Evolutionary conservation across 2,113 vertebrate species (phyloP).

Genomic region (Oceanites oceanicus): DNA sequence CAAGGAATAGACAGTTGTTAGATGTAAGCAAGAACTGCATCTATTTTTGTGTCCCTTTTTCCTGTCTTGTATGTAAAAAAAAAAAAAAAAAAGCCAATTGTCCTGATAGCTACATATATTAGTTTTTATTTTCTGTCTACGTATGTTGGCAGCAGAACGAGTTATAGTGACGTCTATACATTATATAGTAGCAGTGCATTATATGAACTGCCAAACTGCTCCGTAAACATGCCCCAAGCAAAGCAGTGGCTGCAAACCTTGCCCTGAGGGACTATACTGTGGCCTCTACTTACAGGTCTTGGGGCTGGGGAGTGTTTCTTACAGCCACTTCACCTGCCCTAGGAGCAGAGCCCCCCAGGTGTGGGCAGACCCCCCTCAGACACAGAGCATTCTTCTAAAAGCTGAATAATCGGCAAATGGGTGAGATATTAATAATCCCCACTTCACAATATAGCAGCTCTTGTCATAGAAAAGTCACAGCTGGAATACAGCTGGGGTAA

Average conservation of each 20-base stretch:
- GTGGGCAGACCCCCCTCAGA: rapidly evolving
- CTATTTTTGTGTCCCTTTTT: background rate
- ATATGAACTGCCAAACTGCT: background rate
- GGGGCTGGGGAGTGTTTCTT: background rate
- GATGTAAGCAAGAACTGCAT: background rate
- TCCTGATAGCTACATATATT: background rate
- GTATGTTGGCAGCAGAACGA: background rate
- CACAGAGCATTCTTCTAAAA: background rate
- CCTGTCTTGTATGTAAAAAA: background rate
- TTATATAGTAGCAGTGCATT: too few species aligned
- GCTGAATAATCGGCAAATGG: rapidly evolving
- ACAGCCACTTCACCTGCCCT: background rate
- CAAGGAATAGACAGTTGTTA: background rate
- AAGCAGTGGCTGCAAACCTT: background rate
- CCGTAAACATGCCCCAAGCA: background rate
- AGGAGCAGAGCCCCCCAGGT: background rate
- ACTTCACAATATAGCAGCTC: background rate
- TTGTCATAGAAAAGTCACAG: background rate
- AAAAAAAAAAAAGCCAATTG: background rate
- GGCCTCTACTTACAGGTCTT: rapidly evolving
- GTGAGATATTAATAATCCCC: background rate
- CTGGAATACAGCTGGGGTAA: background rate
- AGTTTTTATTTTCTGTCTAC: background rate
- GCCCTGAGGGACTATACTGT: background rate
- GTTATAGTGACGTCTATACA: background rate